phyloP scores from a whole-genome alignment of 2,797 vertebrate species.

The Orestias chungarensis region DNA sequence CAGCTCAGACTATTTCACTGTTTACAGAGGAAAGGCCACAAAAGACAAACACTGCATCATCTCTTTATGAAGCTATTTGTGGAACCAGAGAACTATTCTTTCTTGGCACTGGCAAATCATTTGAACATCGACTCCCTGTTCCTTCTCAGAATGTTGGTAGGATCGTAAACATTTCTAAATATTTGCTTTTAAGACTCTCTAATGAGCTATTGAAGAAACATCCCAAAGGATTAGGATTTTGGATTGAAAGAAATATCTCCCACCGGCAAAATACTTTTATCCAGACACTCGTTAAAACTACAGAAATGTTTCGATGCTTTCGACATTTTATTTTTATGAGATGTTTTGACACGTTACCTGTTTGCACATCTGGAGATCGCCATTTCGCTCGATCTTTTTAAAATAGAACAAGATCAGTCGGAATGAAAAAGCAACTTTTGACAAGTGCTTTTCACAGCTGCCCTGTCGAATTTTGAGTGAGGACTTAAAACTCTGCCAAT shows the following conservation, averaged over 20 bases:
- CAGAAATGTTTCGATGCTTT: background rate
- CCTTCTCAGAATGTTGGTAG: background rate
- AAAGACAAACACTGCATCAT: conserved; percentile 14
- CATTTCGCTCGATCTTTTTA: background rate
- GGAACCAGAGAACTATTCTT: conserved; percentile 14
- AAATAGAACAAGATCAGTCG: background rate
- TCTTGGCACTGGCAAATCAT: conserved; percentile 18
- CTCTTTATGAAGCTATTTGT: conserved; percentile 26
- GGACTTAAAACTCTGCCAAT: background rate
- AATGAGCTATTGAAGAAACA: background rate
- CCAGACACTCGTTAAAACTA: background rate
- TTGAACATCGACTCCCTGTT: conserved; percentile 1
- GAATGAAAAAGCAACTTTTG: background rate
- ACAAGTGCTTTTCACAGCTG: background rate
- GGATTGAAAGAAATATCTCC: background rate
- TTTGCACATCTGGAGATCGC: background rate
- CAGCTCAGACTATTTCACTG: conserved; percentile 5
- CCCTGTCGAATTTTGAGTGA: background rate
- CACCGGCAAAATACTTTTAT: background rate
- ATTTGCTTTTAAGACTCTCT: no score
- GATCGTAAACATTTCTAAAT: conserved; percentile 5
- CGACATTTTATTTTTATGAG: background rate
- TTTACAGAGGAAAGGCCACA: conserved; percentile 6
- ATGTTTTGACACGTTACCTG: background rate
- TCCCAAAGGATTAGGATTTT: background rate